A percentile compares a stretch with the other conserved stretches of the same genome.
phyloP scores from a whole-genome alignment of 2,113 vertebrate genomes.

The Phoxinus phoxinus region DNA sequence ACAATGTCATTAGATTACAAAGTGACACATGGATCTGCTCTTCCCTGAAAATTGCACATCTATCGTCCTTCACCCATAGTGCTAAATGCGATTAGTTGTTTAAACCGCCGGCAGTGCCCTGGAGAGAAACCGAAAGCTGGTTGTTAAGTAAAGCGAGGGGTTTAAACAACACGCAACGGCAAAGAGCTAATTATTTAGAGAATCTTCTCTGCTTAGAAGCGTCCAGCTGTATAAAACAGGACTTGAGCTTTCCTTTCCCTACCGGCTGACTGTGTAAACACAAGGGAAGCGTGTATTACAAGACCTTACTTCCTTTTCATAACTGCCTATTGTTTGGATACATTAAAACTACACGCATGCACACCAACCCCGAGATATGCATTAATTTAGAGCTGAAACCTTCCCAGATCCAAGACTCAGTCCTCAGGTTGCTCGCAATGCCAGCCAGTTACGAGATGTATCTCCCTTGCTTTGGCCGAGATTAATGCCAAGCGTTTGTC shows the following conservation, averaged over 20 bases:
- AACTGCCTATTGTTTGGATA: conserved; percentile 25
- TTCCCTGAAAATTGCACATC: conserved; percentile 11
- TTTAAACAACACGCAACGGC: neutral
- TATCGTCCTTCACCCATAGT: neutral
- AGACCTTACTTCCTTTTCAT: neutral
- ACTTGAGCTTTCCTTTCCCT: neutral
- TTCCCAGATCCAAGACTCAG: neutral
- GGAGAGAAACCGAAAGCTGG: neutral
- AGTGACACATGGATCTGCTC: neutral
- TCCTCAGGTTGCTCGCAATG: neutral
- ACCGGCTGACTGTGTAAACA: neutral
- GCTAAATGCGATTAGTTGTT: neutral
- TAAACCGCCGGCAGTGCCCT: neutral
- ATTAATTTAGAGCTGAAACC: neutral
- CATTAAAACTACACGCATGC: neutral
- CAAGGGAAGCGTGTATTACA: conserved; percentile 4
- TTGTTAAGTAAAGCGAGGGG: neutral
- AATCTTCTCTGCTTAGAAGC: neutral
- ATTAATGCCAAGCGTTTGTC: conserved; percentile 9
- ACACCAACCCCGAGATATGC: neutral
- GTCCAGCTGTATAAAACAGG: neutral
- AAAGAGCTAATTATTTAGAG: neutral
- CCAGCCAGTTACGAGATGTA: neutral
- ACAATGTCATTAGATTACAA: conserved; percentile 26
- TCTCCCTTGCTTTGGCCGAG: neutral